Conservation (phyloP, 2,113 vertebrate genomes). For the Vidua chalybeata region DNA sequence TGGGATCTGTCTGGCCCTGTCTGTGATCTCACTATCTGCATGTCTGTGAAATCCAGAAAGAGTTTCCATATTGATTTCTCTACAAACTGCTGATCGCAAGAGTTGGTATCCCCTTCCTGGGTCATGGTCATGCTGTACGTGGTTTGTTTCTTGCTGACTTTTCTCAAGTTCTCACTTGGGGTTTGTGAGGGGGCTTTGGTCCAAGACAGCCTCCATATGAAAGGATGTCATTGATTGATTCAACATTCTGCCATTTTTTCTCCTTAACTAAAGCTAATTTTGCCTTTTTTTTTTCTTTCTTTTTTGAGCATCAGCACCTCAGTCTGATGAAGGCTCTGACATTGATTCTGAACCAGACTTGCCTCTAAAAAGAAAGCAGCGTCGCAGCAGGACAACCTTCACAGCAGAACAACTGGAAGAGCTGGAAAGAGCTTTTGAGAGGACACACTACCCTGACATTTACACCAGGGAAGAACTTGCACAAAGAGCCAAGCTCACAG, state of each 20-base stretch:
- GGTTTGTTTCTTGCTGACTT: background rate
- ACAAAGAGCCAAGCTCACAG: conserved; percentile 94
- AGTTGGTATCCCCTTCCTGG: background rate
- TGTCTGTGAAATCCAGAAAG: background rate
- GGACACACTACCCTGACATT: conserved; percentile 98
- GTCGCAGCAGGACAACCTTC: conserved; percentile 95
- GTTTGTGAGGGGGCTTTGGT: background rate
- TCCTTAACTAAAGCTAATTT: background rate
- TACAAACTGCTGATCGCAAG: background rate
- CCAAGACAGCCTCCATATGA: background rate
- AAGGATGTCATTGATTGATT: background rate
- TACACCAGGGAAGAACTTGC: conserved; percentile 98
- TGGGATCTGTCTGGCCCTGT: background rate
- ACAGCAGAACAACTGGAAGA: conserved; percentile 97
- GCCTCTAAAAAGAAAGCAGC: conserved; percentile 95
- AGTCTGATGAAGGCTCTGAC: conserved; percentile 96
- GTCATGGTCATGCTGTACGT: no score
- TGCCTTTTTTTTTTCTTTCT: background rate
- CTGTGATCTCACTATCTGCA: background rate
- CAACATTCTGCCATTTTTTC: background rate
- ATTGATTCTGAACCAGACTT: conserved; percentile 97
- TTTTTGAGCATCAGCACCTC: conserved; percentile 81
- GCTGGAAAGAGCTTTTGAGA: conserved; percentile 94
- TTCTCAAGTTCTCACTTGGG: rapidly evolving
- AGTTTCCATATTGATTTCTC: background rate